phyloP scores from a whole-genome alignment of 2,797 vertebrate species.

The Falco rusticolus region DNA sequence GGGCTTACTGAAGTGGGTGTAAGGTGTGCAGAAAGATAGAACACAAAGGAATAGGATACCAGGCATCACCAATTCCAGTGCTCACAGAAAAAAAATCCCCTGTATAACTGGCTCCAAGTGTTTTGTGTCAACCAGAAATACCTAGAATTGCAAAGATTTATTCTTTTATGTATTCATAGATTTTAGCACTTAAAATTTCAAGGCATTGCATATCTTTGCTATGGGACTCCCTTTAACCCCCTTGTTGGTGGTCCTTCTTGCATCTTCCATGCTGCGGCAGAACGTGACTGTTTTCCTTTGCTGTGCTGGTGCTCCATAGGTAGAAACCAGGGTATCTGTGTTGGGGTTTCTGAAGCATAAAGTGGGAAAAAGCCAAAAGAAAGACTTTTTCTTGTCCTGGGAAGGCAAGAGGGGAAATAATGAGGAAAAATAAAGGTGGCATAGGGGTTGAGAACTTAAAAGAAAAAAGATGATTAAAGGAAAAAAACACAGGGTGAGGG shows the following conservation, averaged over 20 bases:
- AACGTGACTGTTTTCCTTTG: constrained; percentile 67
- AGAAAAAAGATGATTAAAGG: neutral
- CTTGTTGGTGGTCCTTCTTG: constrained; percentile 64
- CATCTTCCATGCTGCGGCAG: constrained; percentile 65
- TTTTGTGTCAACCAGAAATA: neutral
- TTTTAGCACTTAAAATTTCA: constrained; percentile 56
- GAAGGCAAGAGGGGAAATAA: constrained; percentile 73
- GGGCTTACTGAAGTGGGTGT: neutral
- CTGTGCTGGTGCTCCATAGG: constrained; percentile 51
- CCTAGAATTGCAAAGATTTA: constrained; percentile 1
- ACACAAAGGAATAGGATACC: neutral
- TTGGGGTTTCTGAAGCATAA: constrained; percentile 74
- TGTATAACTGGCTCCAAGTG: neutral
- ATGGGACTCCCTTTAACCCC: constrained; percentile 66
- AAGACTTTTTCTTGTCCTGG: constrained; percentile 77
- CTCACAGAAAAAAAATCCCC: neutral
- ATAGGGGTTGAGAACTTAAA: neutral
- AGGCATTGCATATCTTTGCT: constrained; percentile 71
- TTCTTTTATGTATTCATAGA: neutral
- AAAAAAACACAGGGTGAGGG: neutral
- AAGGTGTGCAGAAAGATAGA: neutral
- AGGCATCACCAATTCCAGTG: neutral
- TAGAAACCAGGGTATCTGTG: constrained; percentile 62
- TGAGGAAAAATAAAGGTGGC: constrained; percentile 51
- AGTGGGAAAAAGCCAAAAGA: constrained; percentile 77